A percentile compares a stretch with the other conserved stretches of the same genome.
phyloP scores from a whole-genome alignment of 2,888 invertebrate species.

The Drosophila emarginata region DNA sequence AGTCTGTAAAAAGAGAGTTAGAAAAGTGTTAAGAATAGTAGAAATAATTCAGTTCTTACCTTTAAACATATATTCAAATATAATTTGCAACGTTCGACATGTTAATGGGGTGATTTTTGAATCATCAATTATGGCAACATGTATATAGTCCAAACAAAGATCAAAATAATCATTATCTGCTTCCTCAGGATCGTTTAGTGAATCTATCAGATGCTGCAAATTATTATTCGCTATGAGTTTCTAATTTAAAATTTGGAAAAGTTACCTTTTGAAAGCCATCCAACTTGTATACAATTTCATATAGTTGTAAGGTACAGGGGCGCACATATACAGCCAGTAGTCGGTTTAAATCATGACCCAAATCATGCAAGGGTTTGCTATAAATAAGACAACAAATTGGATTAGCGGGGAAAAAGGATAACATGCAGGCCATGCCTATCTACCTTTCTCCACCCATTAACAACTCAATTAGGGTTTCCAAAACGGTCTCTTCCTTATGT shows the following conservation, averaged over 20 bases:
- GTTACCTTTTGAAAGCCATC: conserved; percentile 50
- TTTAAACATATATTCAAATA: conserved; percentile 54
- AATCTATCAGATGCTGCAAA: conserved; percentile 43
- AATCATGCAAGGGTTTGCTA: conserved; percentile 37
- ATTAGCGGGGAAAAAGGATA: background rate
- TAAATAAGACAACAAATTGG: background rate
- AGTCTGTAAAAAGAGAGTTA: conserved; percentile 37
- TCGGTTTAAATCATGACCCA: conserved; percentile 14
- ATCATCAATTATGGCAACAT: conserved; percentile 28
- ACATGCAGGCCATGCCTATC: background rate
- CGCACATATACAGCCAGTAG: conserved; percentile 45
- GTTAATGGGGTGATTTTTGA: conserved; percentile 23
- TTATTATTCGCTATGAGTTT: background rate
- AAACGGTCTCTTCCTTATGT: conserved; percentile 70
- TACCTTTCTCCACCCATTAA: conserved; percentile 41
- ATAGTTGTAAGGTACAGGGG: conserved; percentile 39
- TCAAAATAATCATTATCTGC: conserved; percentile 17
- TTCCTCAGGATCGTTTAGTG: background rate
- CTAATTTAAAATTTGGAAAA: background rate
- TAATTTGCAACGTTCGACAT: conserved; percentile 23
- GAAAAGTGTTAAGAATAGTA: background rate
- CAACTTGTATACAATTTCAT: conserved; percentile 49
- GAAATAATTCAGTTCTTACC: conserved; percentile 34
- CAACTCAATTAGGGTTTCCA: conserved; percentile 37
- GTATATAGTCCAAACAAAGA: conserved; percentile 49